These are phyloP conservation scores for Malacoctenus gilli DNA, from an alignment of 2,797 vertebrate species.

Conservation along the genomic window DNA sequence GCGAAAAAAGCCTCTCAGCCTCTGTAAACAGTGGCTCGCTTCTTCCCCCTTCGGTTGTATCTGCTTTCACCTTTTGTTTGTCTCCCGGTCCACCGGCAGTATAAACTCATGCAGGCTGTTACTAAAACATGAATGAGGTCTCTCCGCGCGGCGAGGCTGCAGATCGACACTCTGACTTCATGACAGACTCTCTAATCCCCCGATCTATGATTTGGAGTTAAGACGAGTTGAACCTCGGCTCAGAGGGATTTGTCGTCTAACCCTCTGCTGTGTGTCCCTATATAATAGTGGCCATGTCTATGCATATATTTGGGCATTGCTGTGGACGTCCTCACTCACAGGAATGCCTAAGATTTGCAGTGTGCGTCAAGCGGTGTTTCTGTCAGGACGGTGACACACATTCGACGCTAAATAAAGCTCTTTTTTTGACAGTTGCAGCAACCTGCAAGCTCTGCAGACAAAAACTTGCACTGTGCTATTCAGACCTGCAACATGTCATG, in stretches of 20 bases:
- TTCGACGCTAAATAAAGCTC: too few relatives aligned
- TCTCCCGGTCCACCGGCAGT: slow-evolving; percentile 33
- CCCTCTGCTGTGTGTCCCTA: slow-evolving; percentile 1
- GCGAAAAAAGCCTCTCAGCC: slow-evolving; percentile 17
- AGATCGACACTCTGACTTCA: slow-evolving; percentile 11
- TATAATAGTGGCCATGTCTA: slow-evolving; percentile 24
- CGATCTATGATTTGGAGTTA: slow-evolving; percentile 27
- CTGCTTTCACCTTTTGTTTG: slow-evolving; percentile 56
- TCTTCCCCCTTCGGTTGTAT: slow-evolving; percentile 32
- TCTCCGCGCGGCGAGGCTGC: slow-evolving; percentile 2
- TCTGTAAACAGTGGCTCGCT: slow-evolving; percentile 61
- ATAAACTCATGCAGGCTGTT: slow-evolving; percentile 30
- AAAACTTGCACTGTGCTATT: too few relatives aligned
- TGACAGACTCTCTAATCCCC: slow-evolving; percentile 29
- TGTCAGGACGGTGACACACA: background rate
- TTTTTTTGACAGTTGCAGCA: too few relatives aligned
- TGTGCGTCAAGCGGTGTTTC: background rate
- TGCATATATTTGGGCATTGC: slow-evolving; percentile 10
- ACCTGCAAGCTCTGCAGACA: too few relatives aligned
- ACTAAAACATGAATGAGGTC: slow-evolving; percentile 38
- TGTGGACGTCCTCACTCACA: background rate
- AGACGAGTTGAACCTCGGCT: slow-evolving; percentile 18
- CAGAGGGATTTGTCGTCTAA: slow-evolving; percentile 26
- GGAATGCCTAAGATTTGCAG: background rate
- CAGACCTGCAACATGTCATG: too few relatives aligned